A percentile compares a stretch with the other conserved stretches of the same genome.
Conservation (phyloP, 2,888 invertebrate genomes). For the Periphyllus acericola region DNA sequence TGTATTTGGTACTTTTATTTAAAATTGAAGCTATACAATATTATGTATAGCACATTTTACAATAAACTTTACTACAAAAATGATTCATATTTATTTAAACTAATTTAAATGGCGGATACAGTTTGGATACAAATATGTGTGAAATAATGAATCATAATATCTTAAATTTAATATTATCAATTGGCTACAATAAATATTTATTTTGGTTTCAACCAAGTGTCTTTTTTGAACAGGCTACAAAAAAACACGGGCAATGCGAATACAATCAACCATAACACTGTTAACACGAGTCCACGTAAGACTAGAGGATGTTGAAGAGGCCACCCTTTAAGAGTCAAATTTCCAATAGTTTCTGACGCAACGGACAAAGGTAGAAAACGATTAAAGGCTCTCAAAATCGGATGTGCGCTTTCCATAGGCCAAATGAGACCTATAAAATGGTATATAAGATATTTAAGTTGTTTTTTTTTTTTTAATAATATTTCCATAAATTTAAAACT, state of each 20-base stretch:
- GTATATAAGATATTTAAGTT: not conserved
- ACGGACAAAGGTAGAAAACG: constrained; percentile 39
- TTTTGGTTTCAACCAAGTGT: constrained; percentile 41
- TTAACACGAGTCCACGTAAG: constrained; percentile 41
- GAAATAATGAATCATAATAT: too few species aligned
- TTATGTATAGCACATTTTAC: too few species aligned
- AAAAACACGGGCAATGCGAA: constrained; percentile 44
- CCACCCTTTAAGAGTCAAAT: constrained; percentile 56
- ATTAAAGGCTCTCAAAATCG: constrained; percentile 33
- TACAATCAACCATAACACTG: constrained; percentile 48
- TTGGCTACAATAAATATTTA: not conserved
- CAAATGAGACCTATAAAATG: constrained; percentile 50
- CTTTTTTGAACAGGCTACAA: constrained; percentile 46
- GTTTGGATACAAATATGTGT: too few species aligned
- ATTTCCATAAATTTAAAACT: not conserved
- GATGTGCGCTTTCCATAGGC: constrained; percentile 57
- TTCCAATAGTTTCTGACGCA: constrained; percentile 52
- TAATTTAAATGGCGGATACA: too few species aligned
- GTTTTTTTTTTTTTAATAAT: not conserved
- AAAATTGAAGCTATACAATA: too few species aligned
- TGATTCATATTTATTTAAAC: too few species aligned
- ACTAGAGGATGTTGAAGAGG: constrained; percentile 48
- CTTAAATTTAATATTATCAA: too few species aligned
- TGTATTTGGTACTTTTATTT: too few species aligned
- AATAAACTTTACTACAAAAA: too few species aligned